phyloP scores from a whole-genome alignment of 1,140 invertebrate species.

The Macrobrachium nipponense region DNA sequence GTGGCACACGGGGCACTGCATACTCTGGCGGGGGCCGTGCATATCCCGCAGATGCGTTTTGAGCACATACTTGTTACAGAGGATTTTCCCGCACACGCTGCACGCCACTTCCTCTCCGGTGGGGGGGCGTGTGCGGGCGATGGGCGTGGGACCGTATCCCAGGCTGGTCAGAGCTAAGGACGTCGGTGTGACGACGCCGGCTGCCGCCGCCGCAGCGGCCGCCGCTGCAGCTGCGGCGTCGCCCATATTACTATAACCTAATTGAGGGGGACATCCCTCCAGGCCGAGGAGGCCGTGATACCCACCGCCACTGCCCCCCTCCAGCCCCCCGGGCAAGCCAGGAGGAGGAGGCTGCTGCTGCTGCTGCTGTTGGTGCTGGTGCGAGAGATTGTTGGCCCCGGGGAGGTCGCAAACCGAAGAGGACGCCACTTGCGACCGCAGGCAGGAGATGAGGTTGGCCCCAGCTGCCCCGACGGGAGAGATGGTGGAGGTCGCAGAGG shows the following conservation, averaged over 20 bases:
- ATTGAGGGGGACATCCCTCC: background rate
- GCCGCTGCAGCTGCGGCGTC: background rate
- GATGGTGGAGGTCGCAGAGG: background rate
- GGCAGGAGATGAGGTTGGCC: too few relatives aligned
- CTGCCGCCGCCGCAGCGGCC: too few relatives aligned
- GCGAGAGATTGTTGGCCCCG: background rate
- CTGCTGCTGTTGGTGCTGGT: background rate
- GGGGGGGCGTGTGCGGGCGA: constrained; percentile 25
- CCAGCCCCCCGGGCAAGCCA: background rate
- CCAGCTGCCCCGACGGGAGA: too few relatives aligned
- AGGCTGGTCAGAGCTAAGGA: constrained; percentile 8
- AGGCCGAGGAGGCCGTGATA: background rate
- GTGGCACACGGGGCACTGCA: constrained; percentile 89
- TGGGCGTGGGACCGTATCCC: constrained; percentile 8
- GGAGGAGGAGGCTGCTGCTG: background rate
- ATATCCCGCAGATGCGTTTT: constrained; percentile 89
- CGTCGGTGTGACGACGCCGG: background rate
- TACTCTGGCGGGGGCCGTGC: constrained; percentile 86
- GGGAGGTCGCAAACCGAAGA: too few relatives aligned
- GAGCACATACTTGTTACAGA: constrained; percentile 76
- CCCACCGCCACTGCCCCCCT: background rate
- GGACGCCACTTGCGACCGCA: too few relatives aligned
- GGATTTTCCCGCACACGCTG: constrained; percentile 47
- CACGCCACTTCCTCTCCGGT: constrained; percentile 55
- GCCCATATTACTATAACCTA: too few relatives aligned